Conservation (phyloP, 2,888 invertebrate genomes). For the Drosophila percnosoma region DNA sequence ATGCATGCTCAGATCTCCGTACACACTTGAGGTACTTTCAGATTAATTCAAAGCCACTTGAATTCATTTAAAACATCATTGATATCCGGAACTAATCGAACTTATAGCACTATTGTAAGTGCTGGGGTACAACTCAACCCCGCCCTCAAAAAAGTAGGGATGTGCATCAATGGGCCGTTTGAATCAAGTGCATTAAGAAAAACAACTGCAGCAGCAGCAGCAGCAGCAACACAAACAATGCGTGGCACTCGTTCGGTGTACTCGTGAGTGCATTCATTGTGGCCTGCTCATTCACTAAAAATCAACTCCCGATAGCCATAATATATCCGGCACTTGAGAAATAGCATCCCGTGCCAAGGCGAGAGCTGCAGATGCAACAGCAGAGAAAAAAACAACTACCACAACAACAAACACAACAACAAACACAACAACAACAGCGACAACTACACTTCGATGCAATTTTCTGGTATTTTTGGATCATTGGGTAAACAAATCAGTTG, state of each 20-base stretch:
- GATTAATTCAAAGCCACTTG: slow-evolving; percentile 37
- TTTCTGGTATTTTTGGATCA: slow-evolving; percentile 62
- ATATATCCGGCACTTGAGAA: slow-evolving; percentile 69
- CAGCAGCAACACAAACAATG: slow-evolving; percentile 26
- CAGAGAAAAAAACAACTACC: slow-evolving; percentile 2
- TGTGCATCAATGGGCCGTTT: slow-evolving; percentile 56
- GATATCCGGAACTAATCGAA: slow-evolving; percentile 65
- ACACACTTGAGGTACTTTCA: not conserved
- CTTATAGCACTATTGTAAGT: slow-evolving; percentile 27
- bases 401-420: slow-evolving; percentile 18
- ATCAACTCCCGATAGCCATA: slow-evolving; percentile 56
- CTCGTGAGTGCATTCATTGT: slow-evolving; percentile 42
- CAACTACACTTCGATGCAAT: slow-evolving; percentile 52
- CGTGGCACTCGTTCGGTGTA: slow-evolving; percentile 7
- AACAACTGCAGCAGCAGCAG: slow-evolving; percentile 35
- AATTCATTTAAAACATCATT: slow-evolving; percentile 59
- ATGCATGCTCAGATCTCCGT: no score
- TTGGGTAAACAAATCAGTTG: slow-evolving; percentile 68
- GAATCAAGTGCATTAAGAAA: slow-evolving; percentile 50
- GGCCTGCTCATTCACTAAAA: slow-evolving; percentile 62
- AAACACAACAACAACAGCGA: slow-evolving; percentile 24
- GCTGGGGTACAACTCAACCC: slow-evolving; percentile 22
- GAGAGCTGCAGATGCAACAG: slow-evolving; percentile 16
- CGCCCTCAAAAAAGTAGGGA: slow-evolving; percentile 6
- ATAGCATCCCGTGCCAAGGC: slow-evolving; percentile 47